These are phyloP conservation scores for Ylistrum balloti DNA, from an alignment of 1,140 invertebrate genomes.

Conservation along the genomic window DNA sequence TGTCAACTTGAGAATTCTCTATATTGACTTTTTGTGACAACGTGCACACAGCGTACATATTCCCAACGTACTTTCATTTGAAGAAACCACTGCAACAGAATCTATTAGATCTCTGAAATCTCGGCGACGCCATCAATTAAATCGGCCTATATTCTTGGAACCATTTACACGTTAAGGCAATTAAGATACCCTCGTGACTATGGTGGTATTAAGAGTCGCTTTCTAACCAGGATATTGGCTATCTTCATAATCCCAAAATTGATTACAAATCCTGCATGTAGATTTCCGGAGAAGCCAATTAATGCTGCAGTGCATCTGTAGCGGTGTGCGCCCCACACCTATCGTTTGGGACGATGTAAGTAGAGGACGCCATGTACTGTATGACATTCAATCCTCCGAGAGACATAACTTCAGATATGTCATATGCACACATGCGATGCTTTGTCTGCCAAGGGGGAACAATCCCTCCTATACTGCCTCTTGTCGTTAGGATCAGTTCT, in stretches of 20 bases:
- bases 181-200: constrained; percentile 4
- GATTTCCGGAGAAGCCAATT: constrained; percentile 20
- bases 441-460: no score
- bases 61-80: not conserved
- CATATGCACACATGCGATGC: no score
- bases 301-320: constrained; percentile 1
- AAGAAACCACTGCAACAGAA: not conserved
- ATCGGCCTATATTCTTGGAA: not conserved
- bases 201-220: not conserved
- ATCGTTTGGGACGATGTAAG: not conserved
- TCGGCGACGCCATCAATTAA: constrained; percentile 4
- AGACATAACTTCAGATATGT: no score
- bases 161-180: constrained; percentile 9
- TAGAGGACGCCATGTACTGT: not conserved
- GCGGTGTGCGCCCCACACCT: not conserved
- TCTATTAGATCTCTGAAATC: not conserved
- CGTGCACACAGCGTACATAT: not conserved
- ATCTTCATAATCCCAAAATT: constrained; percentile 40
- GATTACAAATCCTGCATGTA: constrained; percentile 38
- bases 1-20: not conserved
- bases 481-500: no score
- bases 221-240: constrained; percentile 17
- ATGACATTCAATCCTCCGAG: not conserved
- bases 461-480: no score
- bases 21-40: not conserved